A percentile compares a stretch with the other conserved stretches of the same genome.
phyloP scores from a whole-genome alignment of 1,140 invertebrate species.

The Drosophila eugracilis region DNA sequence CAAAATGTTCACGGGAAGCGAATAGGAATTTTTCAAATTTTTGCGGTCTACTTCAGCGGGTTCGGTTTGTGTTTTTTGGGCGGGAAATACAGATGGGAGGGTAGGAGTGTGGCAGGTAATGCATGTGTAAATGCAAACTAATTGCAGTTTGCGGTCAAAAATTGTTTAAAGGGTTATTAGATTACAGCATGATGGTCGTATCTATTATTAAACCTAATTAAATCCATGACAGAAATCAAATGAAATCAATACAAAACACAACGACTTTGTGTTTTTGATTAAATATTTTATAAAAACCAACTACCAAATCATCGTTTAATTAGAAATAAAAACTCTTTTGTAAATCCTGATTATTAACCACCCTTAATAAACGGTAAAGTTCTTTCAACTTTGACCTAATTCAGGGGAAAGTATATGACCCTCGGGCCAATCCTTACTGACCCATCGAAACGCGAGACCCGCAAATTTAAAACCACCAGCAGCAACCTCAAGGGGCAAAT shows the following conservation, averaged over 20 bases:
- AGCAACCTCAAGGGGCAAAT: conserved; percentile 43
- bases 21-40: conserved; percentile 26
- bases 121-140: conserved; percentile 25
- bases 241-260: conserved; percentile 8
- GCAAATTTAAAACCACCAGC: conserved; percentile 26
- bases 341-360: conserved; percentile 1
- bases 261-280: not conserved
- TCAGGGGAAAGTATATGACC: conserved; percentile 4
- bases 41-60: conserved; percentile 23
- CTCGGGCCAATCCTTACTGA: conserved; percentile 19
- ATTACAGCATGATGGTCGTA: conserved; percentile 3
- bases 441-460: conserved; percentile 6
- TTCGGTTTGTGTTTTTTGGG: conserved; percentile 2
- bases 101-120: no score
- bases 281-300: not conserved
- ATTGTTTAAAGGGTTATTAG: conserved; percentile 5
- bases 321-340: not conserved
- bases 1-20: conserved; percentile 24
- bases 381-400: conserved; percentile 48
- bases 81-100: not conserved
- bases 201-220: conserved; percentile 8
- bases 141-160: conserved; percentile 30
- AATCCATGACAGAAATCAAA: conserved; percentile 1
- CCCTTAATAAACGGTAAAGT: conserved; percentile 19
- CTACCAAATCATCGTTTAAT: no score